phyloP scores from a whole-genome alignment of 2,888 invertebrate genomes.

The Andrena camellia region DNA sequence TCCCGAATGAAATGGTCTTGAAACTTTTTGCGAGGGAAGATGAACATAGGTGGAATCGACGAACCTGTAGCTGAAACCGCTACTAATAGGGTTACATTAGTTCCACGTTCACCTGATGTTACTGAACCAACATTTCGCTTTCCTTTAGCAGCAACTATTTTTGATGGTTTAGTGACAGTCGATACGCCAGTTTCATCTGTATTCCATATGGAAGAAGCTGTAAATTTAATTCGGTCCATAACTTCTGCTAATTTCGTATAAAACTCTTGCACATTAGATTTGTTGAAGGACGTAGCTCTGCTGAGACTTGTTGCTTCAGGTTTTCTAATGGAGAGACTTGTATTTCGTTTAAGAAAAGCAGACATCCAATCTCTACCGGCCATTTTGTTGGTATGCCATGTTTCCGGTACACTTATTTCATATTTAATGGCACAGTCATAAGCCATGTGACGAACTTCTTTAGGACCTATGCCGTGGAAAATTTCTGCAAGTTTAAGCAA shows the following conservation, averaged over 20 bases:
- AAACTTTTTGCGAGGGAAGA: constrained; percentile 59
- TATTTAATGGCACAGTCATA: too few relatives aligned
- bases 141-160: constrained; percentile 48
- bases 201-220: constrained; percentile 72
- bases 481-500: too few relatives aligned
- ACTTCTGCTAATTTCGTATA: constrained; percentile 1
- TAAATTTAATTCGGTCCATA: constrained; percentile 50
- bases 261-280: constrained; percentile 4
- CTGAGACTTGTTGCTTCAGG: not conserved
- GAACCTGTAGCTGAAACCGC: constrained; percentile 67
- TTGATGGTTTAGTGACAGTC: constrained; percentile 52
- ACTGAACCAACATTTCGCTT: constrained; percentile 56
- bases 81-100: constrained; percentile 49
- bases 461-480: too few relatives aligned
- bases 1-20: constrained; percentile 41
- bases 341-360: too few relatives aligned
- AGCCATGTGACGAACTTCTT: too few relatives aligned
- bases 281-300: not conserved
- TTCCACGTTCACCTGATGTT: constrained; percentile 1
- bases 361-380: too few relatives aligned
- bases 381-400: too few relatives aligned
- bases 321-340: too few relatives aligned
- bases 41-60: constrained; percentile 73
- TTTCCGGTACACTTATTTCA: too few relatives aligned
- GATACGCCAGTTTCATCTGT: constrained; percentile 75